A percentile compares a stretch with the other conserved stretches of the same genome.
These are phyloP conservation scores for Notamacropus eugenii DNA, from an alignment of 2,797 vertebrate species.

Conservation along the genomic window DNA sequence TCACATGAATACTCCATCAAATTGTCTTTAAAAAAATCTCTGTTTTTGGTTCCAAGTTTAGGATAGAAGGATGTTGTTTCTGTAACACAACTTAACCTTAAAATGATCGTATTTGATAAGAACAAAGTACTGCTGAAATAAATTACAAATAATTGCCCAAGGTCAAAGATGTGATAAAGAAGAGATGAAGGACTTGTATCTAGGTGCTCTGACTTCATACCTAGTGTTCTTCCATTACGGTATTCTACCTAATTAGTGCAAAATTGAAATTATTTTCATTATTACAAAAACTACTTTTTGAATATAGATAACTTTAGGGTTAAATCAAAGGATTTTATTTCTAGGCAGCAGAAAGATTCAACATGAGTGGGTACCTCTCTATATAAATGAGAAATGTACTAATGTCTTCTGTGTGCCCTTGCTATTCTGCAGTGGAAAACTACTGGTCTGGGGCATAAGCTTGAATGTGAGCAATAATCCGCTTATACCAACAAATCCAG, in stretches of 20 bases:
- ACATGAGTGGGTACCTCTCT: neutral
- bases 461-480: conserved; percentile 3
- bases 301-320: neutral
- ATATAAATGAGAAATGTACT: neutral
- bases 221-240: neutral
- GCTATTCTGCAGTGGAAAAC: neutral
- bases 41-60: neutral
- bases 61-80: neutral
- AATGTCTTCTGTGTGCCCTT: neutral
- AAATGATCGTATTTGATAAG: neutral
- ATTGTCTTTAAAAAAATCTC: neutral
- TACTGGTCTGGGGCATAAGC: neutral
- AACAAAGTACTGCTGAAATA: neutral
- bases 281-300: neutral
- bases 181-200: neutral
- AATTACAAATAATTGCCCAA: neutral
- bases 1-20: neutral
- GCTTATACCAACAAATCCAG: neutral
- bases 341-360: neutral
- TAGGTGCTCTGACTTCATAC: neutral
- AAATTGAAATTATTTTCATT: neutral
- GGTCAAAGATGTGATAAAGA: neutral
- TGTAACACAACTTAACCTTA: neutral
- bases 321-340: neutral
- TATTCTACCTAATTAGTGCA: neutral